Percentiles rank a stretch among this genome's conserved stretches.
Evolutionary conservation across 2,797 vertebrate genomes (phyloP).

Genomic region (Artibeus jamaicensis): DNA sequence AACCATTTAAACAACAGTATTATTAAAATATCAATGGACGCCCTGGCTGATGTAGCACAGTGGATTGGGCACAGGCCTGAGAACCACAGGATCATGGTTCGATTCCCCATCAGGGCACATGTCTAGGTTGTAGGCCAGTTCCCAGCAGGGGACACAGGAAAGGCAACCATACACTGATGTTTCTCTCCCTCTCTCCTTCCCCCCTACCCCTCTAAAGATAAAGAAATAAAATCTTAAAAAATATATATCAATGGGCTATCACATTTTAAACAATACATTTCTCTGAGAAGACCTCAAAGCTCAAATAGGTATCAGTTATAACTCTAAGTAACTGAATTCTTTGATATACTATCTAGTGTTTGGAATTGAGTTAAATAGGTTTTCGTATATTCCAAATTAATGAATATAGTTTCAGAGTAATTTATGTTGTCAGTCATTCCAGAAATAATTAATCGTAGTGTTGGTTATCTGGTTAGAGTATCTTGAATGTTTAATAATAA

Average conservation of each 20-base stretch:
- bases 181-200: too few relatives aligned
- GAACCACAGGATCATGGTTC: too few relatives aligned
- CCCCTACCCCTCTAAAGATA: too few relatives aligned
- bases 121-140: too few relatives aligned
- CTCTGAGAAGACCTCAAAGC: not conserved
- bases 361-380: not conserved
- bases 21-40: not conserved
- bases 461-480: not conserved
- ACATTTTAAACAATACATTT: not conserved
- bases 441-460: not conserved
- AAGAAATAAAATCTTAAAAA: too few relatives aligned
- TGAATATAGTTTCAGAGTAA: not conserved
- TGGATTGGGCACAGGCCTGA: too few relatives aligned
- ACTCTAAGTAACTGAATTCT: not conserved
- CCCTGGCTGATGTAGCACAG: too few relatives aligned
- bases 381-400: not conserved
- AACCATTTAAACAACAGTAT: not conserved
- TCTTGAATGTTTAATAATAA: not conserved
- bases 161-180: too few relatives aligned
- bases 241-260: not conserved
- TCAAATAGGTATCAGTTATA: not conserved
- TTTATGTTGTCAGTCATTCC: not conserved
- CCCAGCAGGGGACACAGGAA: too few relatives aligned
- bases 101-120: too few relatives aligned
- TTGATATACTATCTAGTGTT: not conserved